Conservation (phyloP, 2,797 vertebrate genomes). For the Stomatorhinus walkeri region DNA sequence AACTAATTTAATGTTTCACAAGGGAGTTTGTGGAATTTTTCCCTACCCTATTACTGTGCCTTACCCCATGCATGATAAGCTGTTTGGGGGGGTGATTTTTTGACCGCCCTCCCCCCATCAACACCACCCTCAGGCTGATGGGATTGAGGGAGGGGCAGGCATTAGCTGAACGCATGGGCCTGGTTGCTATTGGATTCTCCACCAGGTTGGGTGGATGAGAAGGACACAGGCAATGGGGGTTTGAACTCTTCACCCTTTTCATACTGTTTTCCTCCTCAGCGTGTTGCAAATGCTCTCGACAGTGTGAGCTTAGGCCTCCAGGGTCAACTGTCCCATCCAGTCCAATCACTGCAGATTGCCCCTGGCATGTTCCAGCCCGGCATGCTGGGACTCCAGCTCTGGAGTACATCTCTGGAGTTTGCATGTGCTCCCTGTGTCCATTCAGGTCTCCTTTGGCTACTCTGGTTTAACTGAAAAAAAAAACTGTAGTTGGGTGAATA, state of each 20-base stretch:
- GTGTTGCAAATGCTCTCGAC: not conserved
- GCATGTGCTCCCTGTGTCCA: not conserved
- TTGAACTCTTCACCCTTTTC: slow-evolving; percentile 13
- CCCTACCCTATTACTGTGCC: not conserved
- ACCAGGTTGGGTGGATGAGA: not conserved
- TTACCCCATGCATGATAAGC: not conserved
- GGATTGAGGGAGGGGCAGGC: not conserved
- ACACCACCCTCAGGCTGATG: not conserved
- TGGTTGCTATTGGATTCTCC: too few species aligned
- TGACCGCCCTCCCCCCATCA: not conserved
- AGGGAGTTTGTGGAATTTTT: not conserved
- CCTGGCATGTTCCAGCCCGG: not conserved
- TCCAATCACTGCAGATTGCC: not conserved
- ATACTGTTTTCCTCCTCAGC: not conserved
- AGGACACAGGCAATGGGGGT: not conserved
- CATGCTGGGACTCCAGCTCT: not conserved
- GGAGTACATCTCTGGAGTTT: not conserved
- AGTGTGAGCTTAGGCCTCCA: not conserved
- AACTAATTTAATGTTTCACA: not conserved
- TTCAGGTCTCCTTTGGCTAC: not conserved
- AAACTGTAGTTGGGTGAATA: not conserved
- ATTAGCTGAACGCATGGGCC: not conserved
- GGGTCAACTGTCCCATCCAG: not conserved
- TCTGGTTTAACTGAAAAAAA: not conserved
- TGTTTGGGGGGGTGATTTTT: not conserved